These are phyloP conservation scores for Ranitomeya imitator DNA, from an alignment of 2,113 vertebrate species.

Conservation along the genomic window DNA sequence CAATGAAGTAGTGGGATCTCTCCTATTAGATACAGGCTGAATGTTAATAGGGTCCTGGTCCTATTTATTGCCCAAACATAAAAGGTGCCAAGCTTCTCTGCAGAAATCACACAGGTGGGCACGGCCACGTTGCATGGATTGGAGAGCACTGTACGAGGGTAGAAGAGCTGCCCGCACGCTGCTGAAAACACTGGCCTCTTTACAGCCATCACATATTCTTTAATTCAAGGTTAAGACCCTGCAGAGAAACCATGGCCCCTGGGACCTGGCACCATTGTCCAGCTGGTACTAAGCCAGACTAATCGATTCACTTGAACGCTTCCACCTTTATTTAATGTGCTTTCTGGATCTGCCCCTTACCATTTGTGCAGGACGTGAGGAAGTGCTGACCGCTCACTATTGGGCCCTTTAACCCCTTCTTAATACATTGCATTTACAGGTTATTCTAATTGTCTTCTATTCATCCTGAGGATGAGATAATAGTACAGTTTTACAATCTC, in stretches of 20 bases:
- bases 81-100: not conserved
- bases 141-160: not conserved
- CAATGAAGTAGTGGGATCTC: not conserved
- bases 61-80: not conserved
- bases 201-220: conserved; percentile 75
- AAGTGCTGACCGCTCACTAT: conserved; percentile 67
- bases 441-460: conserved; percentile 66
- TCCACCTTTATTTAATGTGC: conserved; percentile 84
- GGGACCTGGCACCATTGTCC: conserved; percentile 45
- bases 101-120: not conserved
- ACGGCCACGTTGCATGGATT: not conserved
- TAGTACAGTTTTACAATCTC: conserved; percentile 57
- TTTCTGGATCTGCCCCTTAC: conserved; percentile 82
- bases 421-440: conserved; percentile 48
- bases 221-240: conserved; percentile 77
- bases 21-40: not conserved
- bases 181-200: not conserved
- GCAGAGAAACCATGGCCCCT: conserved; percentile 19
- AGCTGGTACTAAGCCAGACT: conserved; percentile 66
- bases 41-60: not conserved
- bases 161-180: conserved; percentile 4
- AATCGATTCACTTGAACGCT: conserved; percentile 86
- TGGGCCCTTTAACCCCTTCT: conserved; percentile 34
- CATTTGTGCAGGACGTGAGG: conserved; percentile 57
- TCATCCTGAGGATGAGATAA: conserved; percentile 64